phyloP scores from a whole-genome alignment of 2,113 vertebrate genomes.

The Oreochromis spilurus region DNA sequence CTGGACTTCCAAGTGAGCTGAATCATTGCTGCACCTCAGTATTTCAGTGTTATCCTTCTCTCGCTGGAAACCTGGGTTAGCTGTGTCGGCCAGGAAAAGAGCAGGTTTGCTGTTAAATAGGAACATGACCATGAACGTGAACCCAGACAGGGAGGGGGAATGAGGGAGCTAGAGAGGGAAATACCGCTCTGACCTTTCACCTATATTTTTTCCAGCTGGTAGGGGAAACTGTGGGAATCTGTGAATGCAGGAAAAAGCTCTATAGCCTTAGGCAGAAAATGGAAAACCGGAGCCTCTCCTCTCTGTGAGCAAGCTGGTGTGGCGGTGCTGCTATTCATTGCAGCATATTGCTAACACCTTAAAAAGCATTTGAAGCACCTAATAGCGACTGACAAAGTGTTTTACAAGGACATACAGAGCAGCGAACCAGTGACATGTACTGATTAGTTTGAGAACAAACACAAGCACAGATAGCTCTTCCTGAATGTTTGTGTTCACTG shows the following conservation, averaged over 20 bases:
- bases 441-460: background rate
- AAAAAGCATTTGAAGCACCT: background rate
- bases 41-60: background rate
- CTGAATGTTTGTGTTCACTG: slow-evolving; percentile 27
- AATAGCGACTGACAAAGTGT: background rate
- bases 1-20: background rate
- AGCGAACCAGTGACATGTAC: background rate
- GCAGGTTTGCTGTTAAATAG: slow-evolving; percentile 7
- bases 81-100: background rate
- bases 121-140: slow-evolving; percentile 11
- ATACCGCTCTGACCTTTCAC: slow-evolving; percentile 51
- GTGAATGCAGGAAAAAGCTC: background rate
- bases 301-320: background rate
- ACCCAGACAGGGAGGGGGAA: background rate
- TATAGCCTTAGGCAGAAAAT: background rate
- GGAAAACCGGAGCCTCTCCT: background rate
- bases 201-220: slow-evolving; percentile 35
- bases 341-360: background rate
- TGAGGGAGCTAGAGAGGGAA: background rate
- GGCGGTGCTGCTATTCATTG: background rate
- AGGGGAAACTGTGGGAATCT: slow-evolving; percentile 35
- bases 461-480: slow-evolving; percentile 22
- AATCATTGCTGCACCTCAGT: background rate
- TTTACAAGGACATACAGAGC: background rate
- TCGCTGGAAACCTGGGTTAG: background rate